phyloP scores from a whole-genome alignment of 1,140 invertebrate species.

The Pachyrhynchus sulphureomaculatus region DNA sequence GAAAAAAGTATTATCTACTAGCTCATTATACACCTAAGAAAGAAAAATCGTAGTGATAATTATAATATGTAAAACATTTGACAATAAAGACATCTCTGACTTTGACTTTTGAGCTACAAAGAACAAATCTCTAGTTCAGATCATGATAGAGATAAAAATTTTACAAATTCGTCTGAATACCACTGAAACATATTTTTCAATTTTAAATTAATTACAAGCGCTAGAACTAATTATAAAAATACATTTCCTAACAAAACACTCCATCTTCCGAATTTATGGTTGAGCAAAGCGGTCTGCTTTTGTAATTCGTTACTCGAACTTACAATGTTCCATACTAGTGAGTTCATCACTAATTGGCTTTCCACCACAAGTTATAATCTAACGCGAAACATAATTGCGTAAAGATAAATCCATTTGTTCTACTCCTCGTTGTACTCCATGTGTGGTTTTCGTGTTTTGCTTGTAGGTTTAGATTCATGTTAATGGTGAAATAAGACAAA shows the following conservation, averaged over 20 bases:
- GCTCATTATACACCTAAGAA: too few relatives aligned
- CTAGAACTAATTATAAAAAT: not conserved
- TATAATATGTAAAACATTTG: too few relatives aligned
- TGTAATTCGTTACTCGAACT: conserved; percentile 38
- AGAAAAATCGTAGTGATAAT: too few relatives aligned
- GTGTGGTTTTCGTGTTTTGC: conserved; percentile 26
- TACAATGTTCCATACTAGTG: conserved; percentile 43
- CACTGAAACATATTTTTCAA: too few relatives aligned
- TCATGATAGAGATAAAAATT: too few relatives aligned
- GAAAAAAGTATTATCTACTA: too few relatives aligned
- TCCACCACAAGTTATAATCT: conserved; percentile 49
- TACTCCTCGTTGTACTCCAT: conserved; percentile 42
- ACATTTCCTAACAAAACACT: conserved; percentile 13
- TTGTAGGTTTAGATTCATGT: conserved; percentile 15
- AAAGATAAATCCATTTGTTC: conserved; percentile 47
- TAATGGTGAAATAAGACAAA: not conserved
- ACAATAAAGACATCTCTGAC: too few relatives aligned
- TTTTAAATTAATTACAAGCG: not conserved
- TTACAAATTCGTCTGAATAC: too few relatives aligned
- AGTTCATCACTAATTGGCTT: conserved; percentile 48
- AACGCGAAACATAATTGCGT: conserved; percentile 49
- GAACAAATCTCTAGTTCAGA: too few relatives aligned
- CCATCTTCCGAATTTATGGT: not conserved
- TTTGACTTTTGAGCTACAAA: too few relatives aligned
- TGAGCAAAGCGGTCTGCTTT: not conserved